phyloP scores from a whole-genome alignment of 1,140 invertebrate genomes.

The Pseudomyrmex concolor region DNA sequence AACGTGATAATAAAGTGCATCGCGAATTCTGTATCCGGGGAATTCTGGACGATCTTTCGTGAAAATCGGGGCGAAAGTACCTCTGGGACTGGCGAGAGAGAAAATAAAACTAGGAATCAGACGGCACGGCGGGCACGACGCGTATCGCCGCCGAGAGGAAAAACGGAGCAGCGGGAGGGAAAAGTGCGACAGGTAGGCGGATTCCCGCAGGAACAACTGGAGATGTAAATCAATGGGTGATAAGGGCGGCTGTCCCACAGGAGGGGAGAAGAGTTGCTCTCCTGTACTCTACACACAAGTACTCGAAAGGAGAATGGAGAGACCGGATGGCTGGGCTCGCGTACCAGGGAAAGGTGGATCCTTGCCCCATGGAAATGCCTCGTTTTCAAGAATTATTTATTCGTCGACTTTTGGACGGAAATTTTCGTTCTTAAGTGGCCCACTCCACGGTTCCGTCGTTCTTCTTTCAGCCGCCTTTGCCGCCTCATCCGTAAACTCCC shows the following conservation, averaged over 20 bases:
- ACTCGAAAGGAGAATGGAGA: conserved; percentile 58
- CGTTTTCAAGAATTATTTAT: conserved; percentile 71
- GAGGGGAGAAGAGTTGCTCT: conserved; percentile 48
- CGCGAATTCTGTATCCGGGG: conserved; percentile 39
- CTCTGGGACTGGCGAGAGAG: conserved; percentile 25
- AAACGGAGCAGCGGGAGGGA: conserved; percentile 56
- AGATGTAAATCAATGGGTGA: conserved; percentile 75
- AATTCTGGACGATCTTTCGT: conserved; percentile 31
- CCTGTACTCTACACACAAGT: conserved; percentile 52
- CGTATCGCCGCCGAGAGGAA: conserved; percentile 55
- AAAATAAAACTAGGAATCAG: conserved; percentile 58
- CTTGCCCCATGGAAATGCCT: conserved; percentile 67
- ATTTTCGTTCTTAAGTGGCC: conserved; percentile 69
- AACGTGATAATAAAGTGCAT: conserved; percentile 57
- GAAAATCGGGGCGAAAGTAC: conserved; percentile 10
- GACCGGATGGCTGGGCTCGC: conserved; percentile 41
- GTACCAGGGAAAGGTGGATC: conserved; percentile 72
- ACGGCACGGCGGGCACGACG: conserved; percentile 24
- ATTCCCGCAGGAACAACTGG: conserved; percentile 71
- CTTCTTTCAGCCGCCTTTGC: conserved; percentile 24
- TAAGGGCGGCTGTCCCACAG: conserved; percentile 67
- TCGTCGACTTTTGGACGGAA: conserved; percentile 67
- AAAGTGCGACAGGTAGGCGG: conserved; percentile 72
- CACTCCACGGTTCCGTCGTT: neutral
- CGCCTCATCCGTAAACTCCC: conserved; percentile 13